Evolutionary conservation across 2,888 invertebrate genomes (phyloP), one percentile per base, ranked within the genome.

Genomic region (Cheiracanthium punctorium): DNA sequence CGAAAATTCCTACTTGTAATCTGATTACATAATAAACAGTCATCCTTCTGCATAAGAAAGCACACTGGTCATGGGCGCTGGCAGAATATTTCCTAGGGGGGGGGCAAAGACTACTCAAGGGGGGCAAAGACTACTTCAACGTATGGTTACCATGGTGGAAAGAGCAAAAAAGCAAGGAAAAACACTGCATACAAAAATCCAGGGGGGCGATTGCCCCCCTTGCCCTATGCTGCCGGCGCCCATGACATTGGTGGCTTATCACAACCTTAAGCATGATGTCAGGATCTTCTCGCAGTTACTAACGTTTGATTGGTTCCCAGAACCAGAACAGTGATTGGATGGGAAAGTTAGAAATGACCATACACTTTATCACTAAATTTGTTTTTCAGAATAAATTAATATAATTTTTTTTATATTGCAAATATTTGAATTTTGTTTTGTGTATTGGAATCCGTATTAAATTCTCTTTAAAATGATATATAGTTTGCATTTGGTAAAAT

Each of bases 401-500:
- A 8, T 8, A 7, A 37, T 7, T 17, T 52, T n/a, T 52, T 52
- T 17, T 52, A 17, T 52, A 52, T 4, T 52, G 52, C 52, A 52
- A 52, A 52, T 52, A 52, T 52, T 52, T 52, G 52, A 52, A 17
- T 52, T 52, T 52, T 37, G 20, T 52, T 52, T 52, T 52, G 2
- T 52, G 52, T 20, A 52, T 52, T 5, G 52, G 14, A 20, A 8
- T 52, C n/a, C n/a, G 17, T 8, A 52, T 52, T 17, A 52, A 52
- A 52, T 52, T 52, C 5, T 52, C 17, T 52, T 52, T 8, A n/a
- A 52, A 52, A 52, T 52, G 52, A 52, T 52, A 52, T 20, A 5
- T 52, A 52, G 52, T 52, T 52, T 52, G 52, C 52, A 52, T 52
- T 52, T 52, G 5, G 52, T 52, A 17, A 52, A 52, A 52, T 17